phyloP scores from a whole-genome alignment of 1,140 invertebrate species.

The Drosophila serrata region DNA sequence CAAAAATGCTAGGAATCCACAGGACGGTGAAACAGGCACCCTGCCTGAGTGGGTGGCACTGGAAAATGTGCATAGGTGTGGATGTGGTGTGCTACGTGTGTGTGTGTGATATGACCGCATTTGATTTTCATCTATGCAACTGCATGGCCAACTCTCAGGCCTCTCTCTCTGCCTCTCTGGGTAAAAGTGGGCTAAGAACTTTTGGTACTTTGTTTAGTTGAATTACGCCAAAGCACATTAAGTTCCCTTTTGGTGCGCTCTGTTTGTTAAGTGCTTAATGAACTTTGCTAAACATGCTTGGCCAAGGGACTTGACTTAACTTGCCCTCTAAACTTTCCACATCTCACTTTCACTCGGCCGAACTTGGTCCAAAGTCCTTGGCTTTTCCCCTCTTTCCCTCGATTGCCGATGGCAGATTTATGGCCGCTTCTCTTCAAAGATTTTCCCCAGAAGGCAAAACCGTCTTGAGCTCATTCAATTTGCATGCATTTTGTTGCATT shows the following conservation, averaged over 20 bases:
- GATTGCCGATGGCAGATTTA: slow-evolving; percentile 24
- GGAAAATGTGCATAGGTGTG: slow-evolving; percentile 14
- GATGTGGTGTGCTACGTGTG: slow-evolving; percentile 1
- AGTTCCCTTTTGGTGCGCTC: slow-evolving; percentile 44
- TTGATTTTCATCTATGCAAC: slow-evolving; percentile 54
- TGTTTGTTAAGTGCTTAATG: slow-evolving; percentile 64
- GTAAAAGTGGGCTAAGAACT: slow-evolving; percentile 46
- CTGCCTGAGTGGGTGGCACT: slow-evolving; percentile 14
- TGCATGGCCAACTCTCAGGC: slow-evolving; percentile 8
- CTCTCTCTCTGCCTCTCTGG: slow-evolving; percentile 19
- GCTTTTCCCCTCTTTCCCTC: not conserved
- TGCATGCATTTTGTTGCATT: slow-evolving; percentile 22
- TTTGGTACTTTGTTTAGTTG: slow-evolving; percentile 63
- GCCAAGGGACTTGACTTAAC: slow-evolving; percentile 44
- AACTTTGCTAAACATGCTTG: slow-evolving; percentile 57
- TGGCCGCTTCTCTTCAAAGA: slow-evolving; percentile 10
- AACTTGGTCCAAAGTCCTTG: slow-evolving; percentile 30
- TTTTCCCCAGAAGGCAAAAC: not conserved
- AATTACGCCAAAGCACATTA: slow-evolving; percentile 59
- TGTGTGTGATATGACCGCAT: slow-evolving; percentile 44
- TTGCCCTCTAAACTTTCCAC: slow-evolving; percentile 53
- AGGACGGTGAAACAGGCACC: slow-evolving; percentile 33
- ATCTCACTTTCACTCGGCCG: slow-evolving; percentile 55
- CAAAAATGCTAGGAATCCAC: slow-evolving; percentile 42
- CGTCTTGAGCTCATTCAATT: slow-evolving; percentile 34